Evolutionary conservation across 2,888 invertebrate species (phyloP).

Genomic region (Pasiphila rectangulata): DNA sequence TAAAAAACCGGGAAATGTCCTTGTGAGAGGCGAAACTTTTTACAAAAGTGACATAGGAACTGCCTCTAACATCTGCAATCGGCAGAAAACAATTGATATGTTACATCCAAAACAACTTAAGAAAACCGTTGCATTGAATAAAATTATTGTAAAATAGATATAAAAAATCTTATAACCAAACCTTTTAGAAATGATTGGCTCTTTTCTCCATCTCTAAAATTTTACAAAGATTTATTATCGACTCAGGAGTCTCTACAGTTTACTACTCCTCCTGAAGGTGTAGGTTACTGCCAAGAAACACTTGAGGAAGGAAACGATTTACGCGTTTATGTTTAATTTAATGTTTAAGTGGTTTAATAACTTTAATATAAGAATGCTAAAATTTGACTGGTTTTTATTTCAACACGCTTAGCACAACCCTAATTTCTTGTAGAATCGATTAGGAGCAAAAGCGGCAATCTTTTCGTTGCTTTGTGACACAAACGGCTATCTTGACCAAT

Average conservation of each 20-base stretch:
- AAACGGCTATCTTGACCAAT: not conserved
- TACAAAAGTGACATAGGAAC: slow-evolving; percentile 24
- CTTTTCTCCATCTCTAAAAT: slow-evolving; percentile 4
- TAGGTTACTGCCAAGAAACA: not conserved
- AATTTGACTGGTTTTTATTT: not conserved
- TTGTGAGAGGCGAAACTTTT: slow-evolving; percentile 26
- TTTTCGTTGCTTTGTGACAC: not conserved
- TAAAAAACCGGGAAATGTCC: slow-evolving; percentile 23
- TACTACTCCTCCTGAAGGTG: not conserved
- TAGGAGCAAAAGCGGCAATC: slow-evolving; percentile 11
- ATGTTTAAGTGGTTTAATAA: not conserved
- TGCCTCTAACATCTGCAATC: not conserved
- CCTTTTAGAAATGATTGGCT: not conserved
- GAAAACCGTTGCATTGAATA: slow-evolving; percentile 29
- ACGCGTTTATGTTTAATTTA: not conserved
- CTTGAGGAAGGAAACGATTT: slow-evolving; percentile 1
- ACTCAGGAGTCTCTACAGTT: slow-evolving; percentile 6
- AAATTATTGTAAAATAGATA: slow-evolving; percentile 28
- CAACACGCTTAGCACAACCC: not conserved
- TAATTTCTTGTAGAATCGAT: not conserved
- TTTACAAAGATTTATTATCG: slow-evolving; percentile 1
- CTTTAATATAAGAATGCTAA: not conserved
- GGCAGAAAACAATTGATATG: slow-evolving; percentile 15
- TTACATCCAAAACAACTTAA: slow-evolving; percentile 6
- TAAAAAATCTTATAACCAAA: slow-evolving; percentile 13